Conservation (phyloP, 1,140 invertebrate genomes). For the Daktulosphaira vitifoliae region DNA sequence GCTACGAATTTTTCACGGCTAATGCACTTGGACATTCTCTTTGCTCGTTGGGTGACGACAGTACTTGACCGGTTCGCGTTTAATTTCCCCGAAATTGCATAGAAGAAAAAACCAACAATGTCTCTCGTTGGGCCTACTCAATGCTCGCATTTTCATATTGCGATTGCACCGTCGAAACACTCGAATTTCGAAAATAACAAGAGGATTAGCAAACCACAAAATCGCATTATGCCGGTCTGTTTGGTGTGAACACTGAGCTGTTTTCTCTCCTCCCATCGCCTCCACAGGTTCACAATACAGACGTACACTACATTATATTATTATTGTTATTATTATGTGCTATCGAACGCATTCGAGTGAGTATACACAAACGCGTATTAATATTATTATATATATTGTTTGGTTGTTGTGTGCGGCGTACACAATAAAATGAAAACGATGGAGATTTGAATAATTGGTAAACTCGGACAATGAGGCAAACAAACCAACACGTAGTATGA, state of each 20-base stretch:
- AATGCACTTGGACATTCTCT: no score
- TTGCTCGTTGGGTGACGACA: no score
- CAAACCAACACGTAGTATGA: background rate
- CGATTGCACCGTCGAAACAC: background rate
- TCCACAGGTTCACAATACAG: background rate
- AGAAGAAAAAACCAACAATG: no score
- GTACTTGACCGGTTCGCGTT: no score
- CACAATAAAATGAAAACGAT: slow-evolving; percentile 6
- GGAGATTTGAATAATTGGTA: slow-evolving; percentile 24
- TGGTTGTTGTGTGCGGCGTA: slow-evolving; percentile 6
- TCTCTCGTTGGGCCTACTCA: no score
- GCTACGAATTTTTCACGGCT: no score
- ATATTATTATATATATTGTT: slow-evolving; percentile 18
- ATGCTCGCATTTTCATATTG: no score
- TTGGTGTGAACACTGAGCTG: slow-evolving; percentile 22
- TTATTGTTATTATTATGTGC: slow-evolving; percentile 10
- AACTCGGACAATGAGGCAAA: slow-evolving; percentile 24
- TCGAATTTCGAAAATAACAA: slow-evolving; percentile 30
- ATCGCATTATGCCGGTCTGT: slow-evolving; percentile 33
- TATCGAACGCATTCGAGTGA: no score
- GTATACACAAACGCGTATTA: slow-evolving; percentile 3
- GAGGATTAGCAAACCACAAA: slow-evolving; percentile 30
- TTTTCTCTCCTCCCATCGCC: slow-evolving; percentile 6
- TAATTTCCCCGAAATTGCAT: no score
- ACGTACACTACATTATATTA: background rate